phyloP scores from a whole-genome alignment of 2,113 vertebrate genomes.

The Deroptyus accipitrinus region DNA sequence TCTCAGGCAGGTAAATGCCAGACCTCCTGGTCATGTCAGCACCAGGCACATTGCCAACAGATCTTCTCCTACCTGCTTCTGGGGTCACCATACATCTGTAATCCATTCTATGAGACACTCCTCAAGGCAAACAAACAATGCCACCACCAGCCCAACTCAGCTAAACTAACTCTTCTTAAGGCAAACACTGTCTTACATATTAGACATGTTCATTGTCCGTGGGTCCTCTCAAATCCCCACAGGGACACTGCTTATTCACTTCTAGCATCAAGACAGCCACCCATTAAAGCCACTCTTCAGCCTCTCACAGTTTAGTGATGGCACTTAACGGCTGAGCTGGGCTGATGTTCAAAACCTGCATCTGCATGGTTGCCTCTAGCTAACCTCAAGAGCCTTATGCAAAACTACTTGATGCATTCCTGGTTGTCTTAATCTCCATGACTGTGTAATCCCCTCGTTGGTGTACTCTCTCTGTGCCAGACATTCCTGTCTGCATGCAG shows the following conservation, averaged over 20 bases:
- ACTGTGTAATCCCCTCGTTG: neutral
- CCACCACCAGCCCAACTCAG: neutral
- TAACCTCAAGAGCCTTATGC: conserved; percentile 12
- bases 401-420: neutral
- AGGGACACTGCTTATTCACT: neutral
- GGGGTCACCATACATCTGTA: neutral
- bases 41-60: neutral
- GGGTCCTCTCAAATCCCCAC: neutral
- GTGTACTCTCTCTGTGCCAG: neutral
- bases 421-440: conserved; percentile 5
- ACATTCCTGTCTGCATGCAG: conserved; percentile 64
- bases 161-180: neutral
- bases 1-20: neutral
- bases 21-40: neutral
- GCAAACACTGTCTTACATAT: neutral
- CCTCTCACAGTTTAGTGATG: neutral
- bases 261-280: neutral
- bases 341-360: neutral
- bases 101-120: neutral
- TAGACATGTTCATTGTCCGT: neutral
- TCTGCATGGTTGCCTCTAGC: neutral
- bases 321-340: neutral
- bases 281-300: neutral
- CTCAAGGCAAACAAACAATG: neutral
- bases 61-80: neutral